Percentiles rank a stretch among this genome's conserved stretches.
phyloP scores from a whole-genome alignment of 2,113 vertebrate genomes.

The Rhineura floridana region DNA sequence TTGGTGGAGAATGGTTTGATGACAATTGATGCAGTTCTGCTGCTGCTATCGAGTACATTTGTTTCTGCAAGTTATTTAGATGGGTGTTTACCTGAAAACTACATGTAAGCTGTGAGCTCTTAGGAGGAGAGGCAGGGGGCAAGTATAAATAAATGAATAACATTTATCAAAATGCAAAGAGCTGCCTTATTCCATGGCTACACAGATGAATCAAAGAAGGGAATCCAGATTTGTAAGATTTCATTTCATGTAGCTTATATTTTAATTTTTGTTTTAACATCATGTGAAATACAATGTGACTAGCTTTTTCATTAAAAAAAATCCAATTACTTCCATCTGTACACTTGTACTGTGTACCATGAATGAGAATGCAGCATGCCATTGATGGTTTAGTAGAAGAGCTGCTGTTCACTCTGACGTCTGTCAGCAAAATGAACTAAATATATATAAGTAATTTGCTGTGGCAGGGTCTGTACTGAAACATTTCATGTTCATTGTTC shows the following conservation, averaged over 20 bases:
- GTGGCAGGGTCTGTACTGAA: neutral
- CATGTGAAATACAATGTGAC: neutral
- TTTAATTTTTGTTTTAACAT: neutral
- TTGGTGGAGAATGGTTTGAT: neutral
- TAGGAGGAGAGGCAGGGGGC: neutral
- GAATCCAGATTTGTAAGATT: neutral
- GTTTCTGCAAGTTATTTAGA: neutral
- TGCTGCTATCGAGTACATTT: neutral
- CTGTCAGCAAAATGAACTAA: slow-evolving; percentile 19
- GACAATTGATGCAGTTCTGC: neutral
- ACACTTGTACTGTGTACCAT: neutral
- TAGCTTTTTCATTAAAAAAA: neutral
- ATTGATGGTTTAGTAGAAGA: neutral
- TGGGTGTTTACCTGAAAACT: neutral
- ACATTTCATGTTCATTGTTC: slow-evolving; percentile 31
- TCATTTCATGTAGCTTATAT: neutral
- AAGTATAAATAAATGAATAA: neutral
- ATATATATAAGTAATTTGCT: neutral
- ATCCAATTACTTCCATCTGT: neutral
- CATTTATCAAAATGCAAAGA: neutral
- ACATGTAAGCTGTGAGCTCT: neutral
- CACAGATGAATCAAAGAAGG: neutral
- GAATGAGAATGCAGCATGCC: neutral
- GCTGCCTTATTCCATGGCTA: neutral
- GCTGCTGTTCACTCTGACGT: slow-evolving; percentile 27